Conservation (phyloP, 2,113 vertebrate genomes). For the Tilapia sparmanii region DNA sequence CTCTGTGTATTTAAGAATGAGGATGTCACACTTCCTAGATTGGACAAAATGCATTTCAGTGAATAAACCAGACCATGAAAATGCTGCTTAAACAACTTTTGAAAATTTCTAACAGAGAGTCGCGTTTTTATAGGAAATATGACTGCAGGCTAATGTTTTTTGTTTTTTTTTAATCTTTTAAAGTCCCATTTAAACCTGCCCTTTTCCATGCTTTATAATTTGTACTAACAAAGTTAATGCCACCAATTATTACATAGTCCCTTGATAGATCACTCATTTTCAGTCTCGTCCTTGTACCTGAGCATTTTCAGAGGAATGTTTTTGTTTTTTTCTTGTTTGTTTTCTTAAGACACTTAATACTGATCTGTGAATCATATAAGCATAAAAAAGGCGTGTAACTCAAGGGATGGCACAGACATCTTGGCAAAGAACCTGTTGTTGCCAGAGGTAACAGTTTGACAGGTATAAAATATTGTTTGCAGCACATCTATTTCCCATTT, state of each 20-base stretch:
- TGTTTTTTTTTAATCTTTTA: accelerated
- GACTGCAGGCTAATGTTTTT: background rate
- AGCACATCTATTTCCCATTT: background rate
- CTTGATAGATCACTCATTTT: background rate
- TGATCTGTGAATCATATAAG: background rate
- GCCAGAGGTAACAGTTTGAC: background rate
- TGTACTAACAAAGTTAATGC: background rate
- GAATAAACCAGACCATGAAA: background rate
- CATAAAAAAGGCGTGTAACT: background rate
- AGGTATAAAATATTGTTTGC: background rate
- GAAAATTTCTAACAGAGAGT: background rate
- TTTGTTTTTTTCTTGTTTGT: background rate
- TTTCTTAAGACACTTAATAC: background rate
- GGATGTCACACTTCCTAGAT: background rate
- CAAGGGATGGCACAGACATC: background rate
- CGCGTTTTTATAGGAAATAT: background rate
- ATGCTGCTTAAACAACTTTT: background rate
- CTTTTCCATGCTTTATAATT: background rate
- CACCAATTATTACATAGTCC: background rate
- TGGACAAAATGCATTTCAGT: background rate
- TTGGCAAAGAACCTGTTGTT: background rate
- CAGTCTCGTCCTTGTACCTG: background rate
- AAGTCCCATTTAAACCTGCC: background rate
- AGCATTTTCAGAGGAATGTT: background rate
- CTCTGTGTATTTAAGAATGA: background rate